Conservation (phyloP, 2,113 vertebrate genomes). For the Urocynchramus pylzowi region DNA sequence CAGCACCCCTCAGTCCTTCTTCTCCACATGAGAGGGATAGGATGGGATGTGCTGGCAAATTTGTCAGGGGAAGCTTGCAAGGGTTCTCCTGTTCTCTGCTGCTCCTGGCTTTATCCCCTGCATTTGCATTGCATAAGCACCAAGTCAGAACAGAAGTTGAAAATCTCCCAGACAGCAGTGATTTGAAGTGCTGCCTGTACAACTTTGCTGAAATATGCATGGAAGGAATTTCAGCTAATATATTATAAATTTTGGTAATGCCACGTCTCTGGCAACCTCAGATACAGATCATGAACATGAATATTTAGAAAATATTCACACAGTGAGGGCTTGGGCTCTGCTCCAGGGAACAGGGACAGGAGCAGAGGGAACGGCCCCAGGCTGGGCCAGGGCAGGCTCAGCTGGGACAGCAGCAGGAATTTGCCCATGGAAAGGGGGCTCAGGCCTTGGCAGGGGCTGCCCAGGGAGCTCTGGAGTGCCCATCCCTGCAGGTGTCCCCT, state of each 20-base stretch:
- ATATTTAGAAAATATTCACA: neutral
- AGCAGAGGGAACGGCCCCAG: neutral
- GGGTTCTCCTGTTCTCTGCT: neutral
- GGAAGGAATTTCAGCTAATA: neutral
- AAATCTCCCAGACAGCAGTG: neutral
- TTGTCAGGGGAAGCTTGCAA: neutral
- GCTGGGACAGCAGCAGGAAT: accelerated
- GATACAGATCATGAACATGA: neutral
- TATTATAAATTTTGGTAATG: slow-evolving; percentile 12
- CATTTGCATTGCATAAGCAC: neutral
- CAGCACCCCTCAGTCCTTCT: neutral
- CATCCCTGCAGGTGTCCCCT: neutral
- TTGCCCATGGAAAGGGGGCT: neutral
- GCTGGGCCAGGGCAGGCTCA: neutral
- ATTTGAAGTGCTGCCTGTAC: neutral
- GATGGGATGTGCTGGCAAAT: neutral
- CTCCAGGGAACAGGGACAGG: neutral
- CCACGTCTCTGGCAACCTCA: neutral
- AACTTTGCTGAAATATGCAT: slow-evolving; percentile 15
- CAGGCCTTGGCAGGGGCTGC: neutral
- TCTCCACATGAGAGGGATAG: neutral
- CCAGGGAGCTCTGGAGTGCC: neutral
- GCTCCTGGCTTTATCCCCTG: neutral
- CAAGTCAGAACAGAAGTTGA: neutral
- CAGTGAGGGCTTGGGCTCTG: accelerated